Evolutionary conservation across 2,113 vertebrate genomes (phyloP), one percentile per base, ranked within the genome.

Genomic region (Corvus hawaiiensis): DNA sequence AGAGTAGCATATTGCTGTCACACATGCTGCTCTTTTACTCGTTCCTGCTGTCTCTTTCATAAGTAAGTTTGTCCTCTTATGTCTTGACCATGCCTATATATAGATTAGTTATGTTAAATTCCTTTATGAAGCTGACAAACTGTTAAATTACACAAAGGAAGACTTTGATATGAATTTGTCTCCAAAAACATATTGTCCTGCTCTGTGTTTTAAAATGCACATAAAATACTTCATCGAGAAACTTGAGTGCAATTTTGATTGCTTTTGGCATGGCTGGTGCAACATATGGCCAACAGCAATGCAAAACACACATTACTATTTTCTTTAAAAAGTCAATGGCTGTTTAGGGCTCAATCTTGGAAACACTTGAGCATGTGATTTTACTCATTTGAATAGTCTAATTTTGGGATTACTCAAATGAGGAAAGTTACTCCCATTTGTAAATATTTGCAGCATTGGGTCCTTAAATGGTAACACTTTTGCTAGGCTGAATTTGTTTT

Each of bases 201-300:
- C 95, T 97, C 89, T 89, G 69, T 5, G 23, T 94, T 95, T 96
- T 91, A 90, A 95, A 67, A 66, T 95, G 91, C 93, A 95, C 75
- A 95, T 96, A 94, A 97, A 96, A 96, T 82, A 74, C 94, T 98
- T 97, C 94, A 81, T 95, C 11, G 49, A 92, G 96, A 97, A 97
- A 84, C 90, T 92, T 48, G 94, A 97, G 91, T 97, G 92, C 90
- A 84, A 82, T 97, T 97, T 97, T 95, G 94, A 92, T 97, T 97
- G 89, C 94, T 93, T 96, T 96, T 97, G 96, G 93, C 92, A 95
- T 84, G 89, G 52, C 86, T 96, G 80, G 94, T 98, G 76, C 80
- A 96, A 94, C 95, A 97, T 97, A 92, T 97, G 97, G 97, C 90
- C 83, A 92, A 84, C 93, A 97, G 97, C 97, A 94, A 87, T 35